These are phyloP conservation scores for Parnassius apollo DNA, from an alignment of 2,888 invertebrate genomes.

Conservation along the genomic window DNA sequence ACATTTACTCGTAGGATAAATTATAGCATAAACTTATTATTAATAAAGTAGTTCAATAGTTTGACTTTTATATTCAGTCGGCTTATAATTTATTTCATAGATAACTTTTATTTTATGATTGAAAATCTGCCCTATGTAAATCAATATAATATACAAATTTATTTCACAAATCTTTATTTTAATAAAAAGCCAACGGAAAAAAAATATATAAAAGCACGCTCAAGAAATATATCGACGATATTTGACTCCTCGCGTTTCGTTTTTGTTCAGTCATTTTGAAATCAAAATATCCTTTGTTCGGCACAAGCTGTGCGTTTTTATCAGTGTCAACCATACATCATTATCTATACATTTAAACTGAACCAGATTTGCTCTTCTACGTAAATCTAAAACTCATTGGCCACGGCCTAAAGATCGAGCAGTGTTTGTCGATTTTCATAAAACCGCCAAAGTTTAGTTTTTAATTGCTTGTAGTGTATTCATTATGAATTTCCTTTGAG, in stretches of 20 bases:
- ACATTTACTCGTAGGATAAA: too few species aligned
- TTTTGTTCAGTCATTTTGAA: constrained; percentile 8
- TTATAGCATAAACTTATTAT: too few species aligned
- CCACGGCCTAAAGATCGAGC: constrained; percentile 1
- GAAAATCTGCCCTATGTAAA: too few species aligned
- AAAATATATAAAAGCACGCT: not conserved
- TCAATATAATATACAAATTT: too few species aligned
- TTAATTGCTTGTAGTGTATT: not conserved
- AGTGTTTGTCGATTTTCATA: constrained; percentile 2
- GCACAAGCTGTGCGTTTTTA: constrained; percentile 4
- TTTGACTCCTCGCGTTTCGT: constrained; percentile 14
- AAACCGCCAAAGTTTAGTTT: not conserved
- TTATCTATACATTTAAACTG: constrained; percentile 20
- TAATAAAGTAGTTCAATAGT: too few species aligned
- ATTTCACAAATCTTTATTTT: too few species aligned
- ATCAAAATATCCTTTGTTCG: constrained; percentile 15
- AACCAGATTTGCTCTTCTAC: not conserved
- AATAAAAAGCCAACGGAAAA: not conserved
- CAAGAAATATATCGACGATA: constrained; percentile 8
- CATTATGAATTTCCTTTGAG: not conserved
- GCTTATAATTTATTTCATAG: too few species aligned
- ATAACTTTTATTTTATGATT: too few species aligned
- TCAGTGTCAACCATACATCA: constrained; percentile 8
- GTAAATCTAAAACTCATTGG: constrained; percentile 9
- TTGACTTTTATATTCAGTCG: too few species aligned